These are phyloP conservation scores for Delichon dasypus DNA, from an alignment of 2,797 vertebrate species.

Conservation along the genomic window DNA sequence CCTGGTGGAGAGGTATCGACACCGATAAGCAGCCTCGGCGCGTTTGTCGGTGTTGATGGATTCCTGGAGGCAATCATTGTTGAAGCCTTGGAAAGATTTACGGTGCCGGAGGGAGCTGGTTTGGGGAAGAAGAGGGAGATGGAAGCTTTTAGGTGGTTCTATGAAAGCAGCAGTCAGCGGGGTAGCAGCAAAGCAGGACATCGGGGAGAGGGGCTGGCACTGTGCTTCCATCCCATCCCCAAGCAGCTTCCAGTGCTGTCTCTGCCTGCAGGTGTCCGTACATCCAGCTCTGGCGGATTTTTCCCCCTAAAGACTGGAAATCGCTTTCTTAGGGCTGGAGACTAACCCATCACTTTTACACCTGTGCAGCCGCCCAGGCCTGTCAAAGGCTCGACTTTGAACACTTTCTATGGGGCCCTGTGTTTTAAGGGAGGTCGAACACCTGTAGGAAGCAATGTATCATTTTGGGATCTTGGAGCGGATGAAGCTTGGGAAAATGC, in stretches of 20 bases:
- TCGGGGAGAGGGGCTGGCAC: neutral
- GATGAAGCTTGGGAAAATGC: neutral
- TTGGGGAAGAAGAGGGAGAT: neutral
- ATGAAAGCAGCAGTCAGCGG: neutral
- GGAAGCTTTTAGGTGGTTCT: neutral
- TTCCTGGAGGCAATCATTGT: fast-evolving
- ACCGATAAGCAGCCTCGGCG: neutral
- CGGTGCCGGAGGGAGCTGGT: neutral
- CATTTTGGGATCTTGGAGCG: neutral
- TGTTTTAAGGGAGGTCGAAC: neutral
- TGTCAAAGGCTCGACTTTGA: neutral
- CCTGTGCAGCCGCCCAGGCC: neutral
- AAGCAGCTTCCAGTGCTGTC: neutral
- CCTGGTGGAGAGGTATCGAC: neutral
- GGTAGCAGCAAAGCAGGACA: neutral
- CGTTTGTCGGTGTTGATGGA: neutral
- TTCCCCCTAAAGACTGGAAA: neutral
- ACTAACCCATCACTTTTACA: neutral
- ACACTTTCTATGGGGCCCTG: too few relatives aligned
- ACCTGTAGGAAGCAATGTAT: neutral
- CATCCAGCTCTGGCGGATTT: fast-evolving
- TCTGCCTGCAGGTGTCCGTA: neutral
- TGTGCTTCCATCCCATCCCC: neutral
- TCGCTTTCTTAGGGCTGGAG: neutral
- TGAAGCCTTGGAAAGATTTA: neutral